Evolutionary conservation across 2,888 invertebrate species (phyloP).

Genomic region (Baccha elongata): DNA sequence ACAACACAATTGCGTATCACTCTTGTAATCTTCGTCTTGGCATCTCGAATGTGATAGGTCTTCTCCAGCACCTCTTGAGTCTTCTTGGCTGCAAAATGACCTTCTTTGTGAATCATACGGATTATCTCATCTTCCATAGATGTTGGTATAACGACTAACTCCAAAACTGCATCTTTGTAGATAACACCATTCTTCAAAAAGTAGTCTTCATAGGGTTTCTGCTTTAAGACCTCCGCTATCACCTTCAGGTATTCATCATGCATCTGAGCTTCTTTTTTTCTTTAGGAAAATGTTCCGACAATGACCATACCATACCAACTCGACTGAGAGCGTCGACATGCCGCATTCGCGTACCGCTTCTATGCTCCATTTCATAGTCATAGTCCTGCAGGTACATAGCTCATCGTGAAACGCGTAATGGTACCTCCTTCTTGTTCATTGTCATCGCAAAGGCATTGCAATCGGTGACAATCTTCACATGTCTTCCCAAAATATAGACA

Average conservation of each 20-base stretch:
- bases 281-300: not conserved
- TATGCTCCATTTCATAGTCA: constrained; percentile 15
- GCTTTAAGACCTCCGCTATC: constrained; percentile 18
- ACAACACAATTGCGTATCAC: constrained; percentile 58
- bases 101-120: constrained; percentile 76
- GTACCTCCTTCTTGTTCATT: not conserved
- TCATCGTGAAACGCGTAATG: not conserved
- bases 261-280: constrained; percentile 11
- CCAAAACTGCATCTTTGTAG: constrained; percentile 45
- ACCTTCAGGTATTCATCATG: constrained; percentile 4
- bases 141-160: constrained; percentile 77
- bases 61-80: constrained; percentile 74
- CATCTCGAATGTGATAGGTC: constrained; percentile 76
- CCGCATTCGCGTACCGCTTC: constrained; percentile 12
- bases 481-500: not conserved
- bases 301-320: constrained; percentile 66
- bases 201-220: constrained; percentile 47
- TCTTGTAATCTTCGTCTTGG: constrained; percentile 33
- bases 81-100: constrained; percentile 78
- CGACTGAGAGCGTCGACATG: constrained; percentile 26
- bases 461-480: constrained; percentile 13
- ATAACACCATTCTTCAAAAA: constrained; percentile 58
- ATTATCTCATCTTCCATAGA: constrained; percentile 78
- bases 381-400: constrained; percentile 7
- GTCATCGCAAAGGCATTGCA: constrained; percentile 4